phyloP scores from a whole-genome alignment of 2,797 vertebrate species.

The Benthosema pterotum region DNA sequence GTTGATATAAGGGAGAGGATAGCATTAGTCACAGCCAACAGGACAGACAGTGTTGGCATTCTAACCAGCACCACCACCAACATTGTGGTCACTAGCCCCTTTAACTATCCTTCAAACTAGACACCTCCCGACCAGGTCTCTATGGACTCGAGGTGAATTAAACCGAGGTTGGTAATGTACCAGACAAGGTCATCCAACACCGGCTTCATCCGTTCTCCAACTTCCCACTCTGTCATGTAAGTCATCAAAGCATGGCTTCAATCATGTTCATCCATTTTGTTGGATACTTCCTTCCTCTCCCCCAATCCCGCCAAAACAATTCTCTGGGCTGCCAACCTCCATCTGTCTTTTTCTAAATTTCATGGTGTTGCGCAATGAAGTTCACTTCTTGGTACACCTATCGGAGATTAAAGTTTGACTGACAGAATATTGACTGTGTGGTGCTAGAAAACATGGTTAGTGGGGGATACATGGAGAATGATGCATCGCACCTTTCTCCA shows the following conservation, averaged over 20 bases:
- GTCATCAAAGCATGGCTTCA: conserved; percentile 18
- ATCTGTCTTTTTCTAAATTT: conserved; percentile 8
- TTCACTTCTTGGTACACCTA: conserved; percentile 45
- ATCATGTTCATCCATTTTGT: background rate
- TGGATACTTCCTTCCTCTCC: background rate
- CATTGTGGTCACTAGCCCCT: background rate
- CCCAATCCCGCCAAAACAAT: background rate
- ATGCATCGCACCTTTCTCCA: too few species aligned
- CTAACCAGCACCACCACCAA: background rate
- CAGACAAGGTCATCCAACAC: background rate
- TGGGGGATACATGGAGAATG: too few species aligned
- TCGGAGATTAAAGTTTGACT: too few species aligned
- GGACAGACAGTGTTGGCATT: background rate
- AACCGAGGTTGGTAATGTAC: conserved; percentile 10
- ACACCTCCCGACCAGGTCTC: too few species aligned
- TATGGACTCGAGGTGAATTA: too few species aligned
- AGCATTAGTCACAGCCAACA: too few species aligned
- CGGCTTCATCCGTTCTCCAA: conserved; percentile 5
- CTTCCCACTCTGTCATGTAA: conserved; percentile 22
- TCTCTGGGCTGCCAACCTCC: background rate
- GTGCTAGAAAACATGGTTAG: too few species aligned
- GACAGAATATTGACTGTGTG: too few species aligned
- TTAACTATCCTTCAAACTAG: too few species aligned
- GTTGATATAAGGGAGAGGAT: too few species aligned
- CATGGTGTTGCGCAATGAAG: background rate